A percentile compares a stretch with the other conserved stretches of the same genome.
Evolutionary conservation across 1,140 invertebrate genomes (phyloP).

Genomic region (Anastatus disparis): DNA sequence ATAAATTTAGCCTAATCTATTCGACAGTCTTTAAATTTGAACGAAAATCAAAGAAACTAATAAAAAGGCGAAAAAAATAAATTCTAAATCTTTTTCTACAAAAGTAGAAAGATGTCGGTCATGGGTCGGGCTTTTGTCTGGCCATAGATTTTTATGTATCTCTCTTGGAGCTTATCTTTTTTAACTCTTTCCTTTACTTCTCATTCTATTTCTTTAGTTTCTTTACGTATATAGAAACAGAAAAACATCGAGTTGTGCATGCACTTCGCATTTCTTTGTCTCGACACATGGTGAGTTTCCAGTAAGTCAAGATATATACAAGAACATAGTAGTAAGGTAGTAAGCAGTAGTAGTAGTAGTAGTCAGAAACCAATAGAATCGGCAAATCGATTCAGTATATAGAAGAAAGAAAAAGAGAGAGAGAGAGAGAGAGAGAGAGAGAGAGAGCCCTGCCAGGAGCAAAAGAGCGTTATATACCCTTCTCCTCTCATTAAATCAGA

Average conservation of each 20-base stretch:
- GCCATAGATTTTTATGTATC: slow-evolving; percentile 34
- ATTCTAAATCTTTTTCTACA: too few species aligned
- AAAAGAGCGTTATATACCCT: too few species aligned
- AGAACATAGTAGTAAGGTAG: too few species aligned
- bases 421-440: too few species aligned
- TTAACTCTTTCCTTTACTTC: neutral
- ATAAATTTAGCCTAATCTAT: slow-evolving; percentile 1
- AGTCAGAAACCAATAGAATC: slow-evolving; percentile 28
- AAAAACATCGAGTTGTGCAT: neutral
- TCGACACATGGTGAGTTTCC: neutral
- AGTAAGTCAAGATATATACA: neutral
- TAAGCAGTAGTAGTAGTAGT: neutral
- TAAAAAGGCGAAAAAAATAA: neutral
- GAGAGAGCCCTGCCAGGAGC: too few species aligned
- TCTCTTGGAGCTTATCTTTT: slow-evolving; percentile 31
- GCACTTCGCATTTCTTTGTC: slow-evolving; percentile 28
- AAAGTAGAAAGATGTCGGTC: neutral
- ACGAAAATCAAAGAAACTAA: too few species aligned
- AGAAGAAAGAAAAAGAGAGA: too few species aligned
- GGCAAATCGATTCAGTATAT: slow-evolving; percentile 31
- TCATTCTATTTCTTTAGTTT: neutral
- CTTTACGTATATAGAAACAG: too few species aligned
- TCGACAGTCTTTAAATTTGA: too few species aligned
- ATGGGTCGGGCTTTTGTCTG: too few species aligned
- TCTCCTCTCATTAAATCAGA: slow-evolving; percentile 68